A percentile compares a stretch with the other conserved stretches of the same genome.
These are phyloP conservation scores for Hippocampus barbouri DNA, from an alignment of 2,113 vertebrate species.

Conservation along the genomic window DNA sequence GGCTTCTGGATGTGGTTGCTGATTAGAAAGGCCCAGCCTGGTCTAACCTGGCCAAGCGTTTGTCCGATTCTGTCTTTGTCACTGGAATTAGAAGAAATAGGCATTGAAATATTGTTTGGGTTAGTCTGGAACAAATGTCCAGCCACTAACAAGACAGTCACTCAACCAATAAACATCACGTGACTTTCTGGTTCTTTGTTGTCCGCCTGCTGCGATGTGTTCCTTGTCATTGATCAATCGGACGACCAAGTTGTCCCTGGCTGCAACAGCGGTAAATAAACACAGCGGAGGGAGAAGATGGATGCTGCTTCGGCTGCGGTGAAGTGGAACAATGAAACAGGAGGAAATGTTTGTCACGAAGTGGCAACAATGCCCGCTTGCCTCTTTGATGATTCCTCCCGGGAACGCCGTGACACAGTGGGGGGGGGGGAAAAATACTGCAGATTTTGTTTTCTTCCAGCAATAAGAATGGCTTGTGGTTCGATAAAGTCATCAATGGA, in stretches of 20 bases:
- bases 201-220: background rate
- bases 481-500: background rate
- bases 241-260: background rate
- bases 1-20: background rate
- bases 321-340: conserved; percentile 4
- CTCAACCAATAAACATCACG: background rate
- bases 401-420: background rate
- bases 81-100: conserved; percentile 35
- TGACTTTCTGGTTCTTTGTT: background rate
- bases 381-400: conserved; percentile 1
- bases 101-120: background rate
- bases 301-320: background rate
- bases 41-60: conserved; percentile 39
- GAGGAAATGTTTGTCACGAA: conserved; percentile 7
- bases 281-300: background rate
- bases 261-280: conserved; percentile 1
- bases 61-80: conserved; percentile 26
- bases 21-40: conserved; percentile 32
- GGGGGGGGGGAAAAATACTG: too few relatives aligned
- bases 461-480: background rate
- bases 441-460: background rate
- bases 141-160: background rate
- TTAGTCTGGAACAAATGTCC: background rate
- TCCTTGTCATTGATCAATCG: background rate
- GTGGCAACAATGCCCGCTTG: conserved; percentile 1